Evolutionary conservation across 2,888 invertebrate genomes (phyloP).

Genomic region (Nebria salina): DNA sequence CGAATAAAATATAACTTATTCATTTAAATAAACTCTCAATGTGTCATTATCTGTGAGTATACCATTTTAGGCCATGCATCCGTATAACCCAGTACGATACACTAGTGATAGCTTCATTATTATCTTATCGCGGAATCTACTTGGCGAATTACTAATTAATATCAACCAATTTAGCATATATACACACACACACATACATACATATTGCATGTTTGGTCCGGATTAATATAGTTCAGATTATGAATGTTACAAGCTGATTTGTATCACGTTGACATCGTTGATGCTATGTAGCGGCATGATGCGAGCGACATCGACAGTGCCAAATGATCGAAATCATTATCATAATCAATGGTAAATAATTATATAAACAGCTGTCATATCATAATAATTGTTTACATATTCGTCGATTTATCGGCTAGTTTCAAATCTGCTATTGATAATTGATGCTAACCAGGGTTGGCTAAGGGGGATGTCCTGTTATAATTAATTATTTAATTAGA

Average conservation of each 20-base stretch:
- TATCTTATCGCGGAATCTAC: constrained; percentile 46
- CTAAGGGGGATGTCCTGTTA: not conserved
- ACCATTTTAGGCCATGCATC: not conserved
- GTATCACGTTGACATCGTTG: constrained; percentile 3
- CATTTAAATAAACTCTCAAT: too few relatives aligned
- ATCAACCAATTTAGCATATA: constrained; percentile 47
- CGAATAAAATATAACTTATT: too few relatives aligned
- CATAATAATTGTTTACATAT: constrained; percentile 1
- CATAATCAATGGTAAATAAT: constrained; percentile 1
- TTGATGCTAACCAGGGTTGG: not conserved
- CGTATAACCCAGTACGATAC: not conserved
- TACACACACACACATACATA: constrained; percentile 4
- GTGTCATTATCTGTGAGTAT: not conserved
- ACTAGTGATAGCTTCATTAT: constrained; percentile 44
- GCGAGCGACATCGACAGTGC: not conserved
- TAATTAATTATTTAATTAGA: not conserved
- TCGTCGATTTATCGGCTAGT: not conserved
- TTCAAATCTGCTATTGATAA: not conserved
- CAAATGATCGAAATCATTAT: not conserved
- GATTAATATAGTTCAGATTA: constrained; percentile 42
- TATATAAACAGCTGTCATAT: not conserved
- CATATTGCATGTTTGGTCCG: constrained; percentile 41
- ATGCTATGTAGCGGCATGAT: not conserved
- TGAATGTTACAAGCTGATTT: constrained; percentile 13
- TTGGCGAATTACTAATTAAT: constrained; percentile 47